Base-by-base conservation (phyloP, 2,888 invertebrate species). In the Philaethria dido region DNA sequence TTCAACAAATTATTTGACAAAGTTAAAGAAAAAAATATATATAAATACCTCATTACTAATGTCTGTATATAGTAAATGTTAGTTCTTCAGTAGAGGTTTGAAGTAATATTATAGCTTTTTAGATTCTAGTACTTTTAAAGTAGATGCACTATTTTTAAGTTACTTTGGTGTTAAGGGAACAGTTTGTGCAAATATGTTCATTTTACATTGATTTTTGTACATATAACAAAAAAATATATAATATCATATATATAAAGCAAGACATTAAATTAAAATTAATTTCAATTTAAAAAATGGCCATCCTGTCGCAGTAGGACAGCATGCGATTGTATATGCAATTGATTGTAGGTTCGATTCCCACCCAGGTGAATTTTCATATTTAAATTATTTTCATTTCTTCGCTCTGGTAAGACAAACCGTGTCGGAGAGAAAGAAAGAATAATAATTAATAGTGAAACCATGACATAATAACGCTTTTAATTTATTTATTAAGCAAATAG, bases 131-230 rank as follows among this genome's bases (percentile, higher is more conserved):
- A 42, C 14, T 14, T 60, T 59, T 45, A 25, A 52, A 45, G 33
- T 60, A 66, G 66, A 54, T 61, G 62, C 62, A 55, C 60, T 39
- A 64, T 63, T 33, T 29, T 42, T 54, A 69, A 52, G 57, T 44
- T 25, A 59, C 62, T 64, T 59, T 62, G 62, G 47, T 52, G 54
- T 68, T 65, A 65, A 68, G 68, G 67, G 59, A 62, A 59, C 64
- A 62, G 57, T 59, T 45, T 16, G 39, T 52, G 39, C 39, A 16
- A 8, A 22, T 47, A 57, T 11, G 42, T n/a, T 33, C 50, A 42
- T 59, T 11, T 20, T 65, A 33, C 29, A 20, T 29, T n/a, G n/a
- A 16, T 29, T 39, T 45, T 66, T n/a, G 3, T 18, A 14, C n/a
- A n/a, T n/a, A n/a, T n/a, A n/a, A n/a, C n/a, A n/a, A n/a, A n/a